Evolutionary conservation across 2,113 vertebrate species (phyloP), one percentile per base, ranked within the genome.

Genomic region (Saccopteryx bilineata): DNA sequence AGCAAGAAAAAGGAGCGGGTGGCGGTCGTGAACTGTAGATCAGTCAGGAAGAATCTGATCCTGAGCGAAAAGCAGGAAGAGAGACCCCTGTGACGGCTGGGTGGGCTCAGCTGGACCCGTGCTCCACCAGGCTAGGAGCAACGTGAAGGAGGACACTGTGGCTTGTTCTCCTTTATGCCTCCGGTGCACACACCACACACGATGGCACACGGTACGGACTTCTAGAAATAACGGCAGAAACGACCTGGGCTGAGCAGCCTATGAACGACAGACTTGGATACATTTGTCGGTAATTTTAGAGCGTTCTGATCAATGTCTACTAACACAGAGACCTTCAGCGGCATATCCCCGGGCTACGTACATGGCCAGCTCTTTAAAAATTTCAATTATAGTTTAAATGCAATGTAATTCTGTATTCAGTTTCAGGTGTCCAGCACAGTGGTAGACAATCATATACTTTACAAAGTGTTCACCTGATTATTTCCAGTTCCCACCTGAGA

Each of bases 211-310:
- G 19, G 15, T n/a, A 52, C 63, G 28, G 26, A 91, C 50, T 76
- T 76, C 54, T 71, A 81, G 63, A 93, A 85, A 69, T 17, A 28
- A 6, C 63, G 24, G 21, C 31, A 23, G 48, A 76, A 71, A 58
- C 19, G 1, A 87, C 80, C 9, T 56, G 23, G 31, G 81, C 60
- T 26, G 23, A 90, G 65, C 63, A 91, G 78, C 63, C 92, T 5
- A 56, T 80, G 5, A 56, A 15, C 7, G 79, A 61, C 7, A 83
- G n/a, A 63, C 21, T 4, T 66, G n/a, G 52, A 76, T 10, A 33
- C 10, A 56, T 61, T 28, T 92, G 12, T 76, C 82, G 75, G 50
- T 63, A 85, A 65, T 86, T 93, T 80, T 63, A 92, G 52, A 80
- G 54, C 84, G 7, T 60, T 94, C 31, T 87, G 71, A 83, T 80